Evolutionary conservation across 2,797 vertebrate genomes (phyloP), one percentile per base, ranked within the genome.

Genomic region (Neosilurus mollespiculum): DNA sequence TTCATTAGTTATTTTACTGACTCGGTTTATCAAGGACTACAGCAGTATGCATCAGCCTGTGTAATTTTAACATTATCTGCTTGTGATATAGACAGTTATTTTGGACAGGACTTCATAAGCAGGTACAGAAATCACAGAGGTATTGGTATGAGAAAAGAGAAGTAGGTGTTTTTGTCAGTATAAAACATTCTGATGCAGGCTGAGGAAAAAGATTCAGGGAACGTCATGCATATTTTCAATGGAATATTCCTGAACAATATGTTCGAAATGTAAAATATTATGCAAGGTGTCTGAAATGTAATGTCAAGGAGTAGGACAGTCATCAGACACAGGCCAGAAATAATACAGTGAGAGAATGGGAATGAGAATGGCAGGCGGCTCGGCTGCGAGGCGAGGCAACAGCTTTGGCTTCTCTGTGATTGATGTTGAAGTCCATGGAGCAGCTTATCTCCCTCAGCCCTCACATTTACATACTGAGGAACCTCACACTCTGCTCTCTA

Each of bases 371-470:
- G 67, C 81, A 81, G 51, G 56, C 66, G 0, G 81, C 71, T 81
- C 16, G 56, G 81, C 83, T 82, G 66, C 18, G 53, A 84, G 84
- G 80, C 78, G 20, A 85, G 77, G 80, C 84, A 81, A 86, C 83
- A 77, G 78, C 83, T 59, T 84, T 83, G 78, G 86, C 75, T 85
- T 83, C 81, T 61, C n/a, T 65, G 80, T 90, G 88, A 90, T 90
- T 90, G 88, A 90, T 89, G 88, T 87, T 82, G 89, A 90, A 84
- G 89, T 87, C 87, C 89, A 86, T 64, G 78, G 77, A 83, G 82
- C 83, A 78, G 78, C 85, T 87, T 87, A 83, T 88, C 87, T 88
- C 87, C 85, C 88, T 89, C 81, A 86, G 83, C 85, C 81, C 81
- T 87, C 66, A 83, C 88, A 87, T 89, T 89, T 89, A 87, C 88